These are phyloP conservation scores for Fabriciana adippe DNA, from an alignment of 2,888 invertebrate species.

Conservation along the genomic window DNA sequence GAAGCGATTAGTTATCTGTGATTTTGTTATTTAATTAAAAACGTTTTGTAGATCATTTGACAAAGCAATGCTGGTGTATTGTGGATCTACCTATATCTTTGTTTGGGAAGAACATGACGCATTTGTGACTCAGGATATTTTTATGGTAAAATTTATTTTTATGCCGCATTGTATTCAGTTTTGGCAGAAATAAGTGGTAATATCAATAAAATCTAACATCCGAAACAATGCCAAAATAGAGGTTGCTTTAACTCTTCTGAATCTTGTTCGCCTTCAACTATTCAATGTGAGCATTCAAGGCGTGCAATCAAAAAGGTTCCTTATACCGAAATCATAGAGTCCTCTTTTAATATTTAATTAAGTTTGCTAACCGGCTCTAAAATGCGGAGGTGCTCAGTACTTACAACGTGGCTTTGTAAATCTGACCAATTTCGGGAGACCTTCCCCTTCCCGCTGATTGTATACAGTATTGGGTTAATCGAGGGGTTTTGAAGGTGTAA, in stretches of 20 bases:
- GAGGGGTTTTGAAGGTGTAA: slow-evolving; percentile 45
- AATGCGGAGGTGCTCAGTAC: slow-evolving; percentile 75
- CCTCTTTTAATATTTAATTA: slow-evolving; percentile 51
- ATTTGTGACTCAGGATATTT: background rate
- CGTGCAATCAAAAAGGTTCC: slow-evolving; percentile 55
- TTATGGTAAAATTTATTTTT: background rate
- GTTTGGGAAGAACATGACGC: background rate
- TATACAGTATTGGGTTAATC: slow-evolving; percentile 42
- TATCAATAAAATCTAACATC: slow-evolving; percentile 29
- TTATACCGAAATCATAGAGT: slow-evolving; percentile 54
- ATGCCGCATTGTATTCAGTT: background rate
- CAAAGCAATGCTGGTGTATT: background rate
- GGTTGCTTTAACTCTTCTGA: slow-evolving; percentile 52
- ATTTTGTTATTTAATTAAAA: slow-evolving; percentile 12
- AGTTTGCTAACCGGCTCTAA: slow-evolving; percentile 65
- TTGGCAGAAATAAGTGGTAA: background rate
- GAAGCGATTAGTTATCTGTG: slow-evolving; percentile 2
- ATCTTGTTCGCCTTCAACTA: slow-evolving; percentile 76
- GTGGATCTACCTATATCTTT: background rate
- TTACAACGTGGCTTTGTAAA: slow-evolving; percentile 76
- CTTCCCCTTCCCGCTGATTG: slow-evolving; percentile 54
- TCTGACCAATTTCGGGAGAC: slow-evolving; percentile 59
- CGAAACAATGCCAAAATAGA: slow-evolving; percentile 49
- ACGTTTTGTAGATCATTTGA: background rate
- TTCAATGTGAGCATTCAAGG: slow-evolving; percentile 50